Conservation (phyloP, 1,140 invertebrate genomes). For the Teleogryllus occipitalis region DNA sequence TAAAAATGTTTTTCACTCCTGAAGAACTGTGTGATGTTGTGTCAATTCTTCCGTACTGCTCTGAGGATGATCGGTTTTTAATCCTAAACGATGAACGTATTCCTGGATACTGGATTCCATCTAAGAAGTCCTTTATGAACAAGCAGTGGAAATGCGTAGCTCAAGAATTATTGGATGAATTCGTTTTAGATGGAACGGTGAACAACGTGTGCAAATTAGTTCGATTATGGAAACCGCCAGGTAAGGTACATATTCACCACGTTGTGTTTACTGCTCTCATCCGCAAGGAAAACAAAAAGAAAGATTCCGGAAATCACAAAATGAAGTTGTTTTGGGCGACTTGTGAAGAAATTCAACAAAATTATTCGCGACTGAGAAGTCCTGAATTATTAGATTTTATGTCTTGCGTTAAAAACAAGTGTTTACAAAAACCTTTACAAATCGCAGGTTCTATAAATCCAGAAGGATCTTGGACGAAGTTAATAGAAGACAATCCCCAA, state of each 20-base stretch:
- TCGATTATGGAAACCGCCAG: background rate
- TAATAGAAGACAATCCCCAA: background rate
- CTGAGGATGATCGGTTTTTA: background rate
- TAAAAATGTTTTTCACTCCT: background rate
- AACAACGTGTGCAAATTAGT: background rate
- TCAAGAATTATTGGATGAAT: background rate
- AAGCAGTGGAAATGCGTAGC: background rate
- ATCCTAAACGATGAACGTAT: background rate
- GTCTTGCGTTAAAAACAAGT: background rate
- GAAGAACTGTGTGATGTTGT: background rate
- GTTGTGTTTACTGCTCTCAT: background rate
- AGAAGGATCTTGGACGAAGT: background rate
- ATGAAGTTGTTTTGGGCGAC: background rate
- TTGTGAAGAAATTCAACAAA: background rate
- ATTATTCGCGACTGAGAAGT: background rate
- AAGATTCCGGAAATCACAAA: too few species aligned
- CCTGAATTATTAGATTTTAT: background rate
- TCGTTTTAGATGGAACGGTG: background rate
- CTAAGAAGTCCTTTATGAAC: background rate
- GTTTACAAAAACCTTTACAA: background rate
- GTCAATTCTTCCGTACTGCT: background rate
- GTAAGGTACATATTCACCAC: background rate
- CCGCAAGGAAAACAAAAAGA: too few species aligned
- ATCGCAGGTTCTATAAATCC: background rate
- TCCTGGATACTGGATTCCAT: background rate